Conservation (phyloP, 2,113 vertebrate species). For the Cochlearius cochlearius region DNA sequence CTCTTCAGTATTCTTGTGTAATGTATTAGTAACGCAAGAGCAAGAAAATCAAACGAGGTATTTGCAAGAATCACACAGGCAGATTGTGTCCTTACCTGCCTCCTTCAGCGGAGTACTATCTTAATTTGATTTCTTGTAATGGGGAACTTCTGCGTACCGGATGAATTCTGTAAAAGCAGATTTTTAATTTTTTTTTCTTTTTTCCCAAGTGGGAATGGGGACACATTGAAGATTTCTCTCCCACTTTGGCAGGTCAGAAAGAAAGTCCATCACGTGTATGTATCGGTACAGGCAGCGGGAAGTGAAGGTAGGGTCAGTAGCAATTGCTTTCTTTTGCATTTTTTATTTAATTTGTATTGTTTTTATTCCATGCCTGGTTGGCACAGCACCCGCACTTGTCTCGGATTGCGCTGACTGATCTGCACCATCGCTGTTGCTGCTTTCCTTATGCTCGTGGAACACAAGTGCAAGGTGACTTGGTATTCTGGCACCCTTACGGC, state of each 20-base stretch:
- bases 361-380: neutral
- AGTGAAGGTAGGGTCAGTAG: neutral
- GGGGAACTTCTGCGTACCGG: neutral
- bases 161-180: neutral
- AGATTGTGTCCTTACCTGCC: neutral
- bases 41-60: neutral
- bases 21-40: neutral
- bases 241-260: neutral
- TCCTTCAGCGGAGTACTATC: neutral
- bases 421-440: neutral
- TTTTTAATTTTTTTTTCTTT: too few relatives aligned
- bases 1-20: neutral
- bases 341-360: neutral
- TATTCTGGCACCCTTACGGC: neutral
- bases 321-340: neutral
- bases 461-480: neutral
- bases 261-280: accelerated
- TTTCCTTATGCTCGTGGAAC: neutral
- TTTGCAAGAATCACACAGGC: neutral
- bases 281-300: neutral
- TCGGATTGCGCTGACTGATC: neutral
- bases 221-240: neutral
- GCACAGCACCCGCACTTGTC: neutral
- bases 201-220: neutral
- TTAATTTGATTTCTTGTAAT: neutral